Evolutionary conservation across 2,113 vertebrate genomes (phyloP).

Genomic region (Caloenas nicobarica): DNA sequence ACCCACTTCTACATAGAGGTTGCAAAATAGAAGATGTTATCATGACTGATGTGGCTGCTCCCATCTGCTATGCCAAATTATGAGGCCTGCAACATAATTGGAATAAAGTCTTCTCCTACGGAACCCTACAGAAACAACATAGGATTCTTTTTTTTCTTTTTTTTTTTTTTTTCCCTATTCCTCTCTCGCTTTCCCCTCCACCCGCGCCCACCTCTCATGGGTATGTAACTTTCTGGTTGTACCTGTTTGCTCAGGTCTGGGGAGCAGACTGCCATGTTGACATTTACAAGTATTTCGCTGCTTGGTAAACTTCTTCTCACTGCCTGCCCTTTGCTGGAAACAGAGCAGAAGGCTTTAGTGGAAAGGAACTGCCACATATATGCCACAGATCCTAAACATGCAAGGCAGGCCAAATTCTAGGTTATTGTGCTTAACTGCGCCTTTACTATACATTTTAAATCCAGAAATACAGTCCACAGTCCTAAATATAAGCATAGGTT

Average conservation of each 20-base stretch:
- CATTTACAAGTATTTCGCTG: neutral
- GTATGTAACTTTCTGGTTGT: conserved; percentile 34
- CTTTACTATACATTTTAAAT: neutral
- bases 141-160: neutral
- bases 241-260: conserved; percentile 26
- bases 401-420: neutral
- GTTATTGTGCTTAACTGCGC: neutral
- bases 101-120: conserved; percentile 2
- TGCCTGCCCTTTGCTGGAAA: neutral
- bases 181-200: neutral
- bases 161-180: neutral
- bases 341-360: neutral
- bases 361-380: neutral
- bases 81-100: neutral
- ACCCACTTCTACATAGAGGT: neutral
- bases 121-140: neutral
- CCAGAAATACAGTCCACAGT: neutral
- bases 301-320: neutral
- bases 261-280: neutral
- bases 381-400: neutral
- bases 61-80: neutral
- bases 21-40: conserved; percentile 40
- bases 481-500: neutral
- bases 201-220: neutral
- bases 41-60: neutral